Base-by-base conservation (phyloP, 2,888 invertebrate species). In the Polymixis lichenea region DNA sequence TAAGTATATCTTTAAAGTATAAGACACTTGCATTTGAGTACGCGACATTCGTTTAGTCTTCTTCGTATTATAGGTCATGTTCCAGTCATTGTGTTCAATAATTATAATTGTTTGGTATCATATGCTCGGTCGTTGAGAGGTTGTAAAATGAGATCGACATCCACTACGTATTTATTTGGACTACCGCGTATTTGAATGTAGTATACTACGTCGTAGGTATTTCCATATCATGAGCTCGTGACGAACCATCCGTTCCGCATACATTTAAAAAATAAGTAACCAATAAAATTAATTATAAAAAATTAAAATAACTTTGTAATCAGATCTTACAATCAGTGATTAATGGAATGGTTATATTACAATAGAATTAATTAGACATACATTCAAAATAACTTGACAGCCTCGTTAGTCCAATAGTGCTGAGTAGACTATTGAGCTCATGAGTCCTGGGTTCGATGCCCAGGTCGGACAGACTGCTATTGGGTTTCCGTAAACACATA, bases 141-240 rank as follows among this genome's bases (percentile, higher is more conserved):
- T 62, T 85, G 78, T 77, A 82, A 85, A 46, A 43, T 62, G 78
- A 85, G 78, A 74, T 69, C 56, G 56, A 77, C 25, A 38, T 56
- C 38, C 19, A 68, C 13, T 60, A 11, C 0, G n/a, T 60, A 17
- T 61, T 56, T n/a, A 64, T 80, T 71, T 75, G 65, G 55, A 62
- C 32, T 69, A 61, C 38, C 22, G 25, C 53, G 22, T 60, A 49
- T 53, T 51, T 46, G 15, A 53, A 58, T 61, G 25, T 53, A 61
- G 38, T 55, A 65, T 51, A 77, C 15, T 53, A 64, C 67, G 53
- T 51, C 56, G 53, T 49, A 74, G 3, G 5, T 75, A 61, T 66
- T 73, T 64, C 15, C 38, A 28, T 69, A 68, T 58, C 62, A 62
- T 22, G n/a, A n/a, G n/a, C n/a, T n/a, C n/a, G n/a, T n/a, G 15